phyloP scores from a whole-genome alignment of 2,888 invertebrate genomes.

The Thymelicus acteon region DNA sequence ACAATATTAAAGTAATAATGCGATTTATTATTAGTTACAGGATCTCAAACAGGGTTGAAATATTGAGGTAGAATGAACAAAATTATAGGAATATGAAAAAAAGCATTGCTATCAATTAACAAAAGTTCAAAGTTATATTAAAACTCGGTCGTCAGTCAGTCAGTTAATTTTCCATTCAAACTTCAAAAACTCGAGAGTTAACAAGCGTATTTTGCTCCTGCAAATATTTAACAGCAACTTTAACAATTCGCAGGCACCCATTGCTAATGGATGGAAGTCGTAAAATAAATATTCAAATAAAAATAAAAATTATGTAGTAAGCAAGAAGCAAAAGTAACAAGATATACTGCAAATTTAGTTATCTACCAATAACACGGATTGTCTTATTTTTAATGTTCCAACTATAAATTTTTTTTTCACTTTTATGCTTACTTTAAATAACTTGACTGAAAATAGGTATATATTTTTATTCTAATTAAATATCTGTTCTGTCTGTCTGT shows the following conservation, averaged over 20 bases:
- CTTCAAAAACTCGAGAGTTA: background rate
- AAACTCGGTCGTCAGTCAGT: background rate
- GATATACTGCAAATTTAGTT: background rate
- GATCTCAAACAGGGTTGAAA: constrained; percentile 32
- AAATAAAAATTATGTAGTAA: too few species aligned
- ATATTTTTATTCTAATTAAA: constrained; percentile 20
- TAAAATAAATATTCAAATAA: background rate
- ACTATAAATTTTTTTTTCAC: constrained; percentile 38
- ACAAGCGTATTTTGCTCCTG: background rate
- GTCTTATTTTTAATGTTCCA: background rate
- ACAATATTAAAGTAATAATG: constrained; percentile 46
- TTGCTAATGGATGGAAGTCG: constrained; percentile 41
- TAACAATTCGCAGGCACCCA: constrained; percentile 9
- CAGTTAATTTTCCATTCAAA: constrained; percentile 3
- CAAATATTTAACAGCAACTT: constrained; percentile 9
- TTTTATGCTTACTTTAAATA: constrained; percentile 1
- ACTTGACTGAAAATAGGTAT: constrained; percentile 1
- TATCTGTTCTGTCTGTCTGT: background rate
- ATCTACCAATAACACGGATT: background rate
- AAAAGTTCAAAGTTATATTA: background rate
- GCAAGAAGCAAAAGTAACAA: background rate
- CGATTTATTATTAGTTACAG: constrained; percentile 13
- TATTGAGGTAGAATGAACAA: background rate
- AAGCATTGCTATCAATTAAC: background rate
- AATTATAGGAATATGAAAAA: background rate